These are phyloP conservation scores for Acanthornis magna DNA, from an alignment of 2,797 vertebrate genomes.

Conservation along the genomic window DNA sequence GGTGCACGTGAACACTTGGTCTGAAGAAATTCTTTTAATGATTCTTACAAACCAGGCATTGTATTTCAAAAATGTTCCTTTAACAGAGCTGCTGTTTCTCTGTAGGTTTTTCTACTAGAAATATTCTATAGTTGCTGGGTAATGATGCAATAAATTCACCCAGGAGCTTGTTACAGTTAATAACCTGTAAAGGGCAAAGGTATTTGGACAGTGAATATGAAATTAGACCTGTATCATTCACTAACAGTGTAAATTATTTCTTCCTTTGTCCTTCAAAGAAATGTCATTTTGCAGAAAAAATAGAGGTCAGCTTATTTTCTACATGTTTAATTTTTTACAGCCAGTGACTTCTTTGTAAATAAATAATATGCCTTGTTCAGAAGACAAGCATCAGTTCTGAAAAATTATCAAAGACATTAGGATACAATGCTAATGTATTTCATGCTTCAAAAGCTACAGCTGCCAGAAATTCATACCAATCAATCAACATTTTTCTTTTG, in stretches of 20 bases:
- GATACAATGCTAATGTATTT: conserved; percentile 63
- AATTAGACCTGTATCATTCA: conserved; percentile 41
- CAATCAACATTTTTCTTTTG: conserved; percentile 52
- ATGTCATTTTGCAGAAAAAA: background rate
- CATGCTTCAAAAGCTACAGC: conserved; percentile 67
- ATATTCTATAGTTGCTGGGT: background rate
- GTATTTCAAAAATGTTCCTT: background rate
- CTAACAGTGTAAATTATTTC: background rate
- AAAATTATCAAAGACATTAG: conserved; percentile 60
- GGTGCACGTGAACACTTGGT: background rate
- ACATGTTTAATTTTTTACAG: conserved; percentile 59
- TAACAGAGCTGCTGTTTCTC: background rate
- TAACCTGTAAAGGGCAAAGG: conserved; percentile 57
- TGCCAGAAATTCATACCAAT: conserved; percentile 59
- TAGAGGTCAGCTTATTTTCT: conserved; percentile 47
- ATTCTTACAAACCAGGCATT: background rate
- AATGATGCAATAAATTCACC: conserved; percentile 53
- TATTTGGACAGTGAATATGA: conserved; percentile 47
- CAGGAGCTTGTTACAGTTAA: conserved; percentile 44
- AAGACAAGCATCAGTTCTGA: conserved; percentile 49
- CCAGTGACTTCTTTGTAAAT: conserved; percentile 48
- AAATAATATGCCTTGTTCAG: conserved; percentile 57
- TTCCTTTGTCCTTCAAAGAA: conserved; percentile 38
- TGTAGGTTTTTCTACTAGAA: background rate
- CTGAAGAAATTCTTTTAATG: background rate